phyloP scores from a whole-genome alignment of 1,140 invertebrate genomes.

The Dendrolimus punctatus region DNA sequence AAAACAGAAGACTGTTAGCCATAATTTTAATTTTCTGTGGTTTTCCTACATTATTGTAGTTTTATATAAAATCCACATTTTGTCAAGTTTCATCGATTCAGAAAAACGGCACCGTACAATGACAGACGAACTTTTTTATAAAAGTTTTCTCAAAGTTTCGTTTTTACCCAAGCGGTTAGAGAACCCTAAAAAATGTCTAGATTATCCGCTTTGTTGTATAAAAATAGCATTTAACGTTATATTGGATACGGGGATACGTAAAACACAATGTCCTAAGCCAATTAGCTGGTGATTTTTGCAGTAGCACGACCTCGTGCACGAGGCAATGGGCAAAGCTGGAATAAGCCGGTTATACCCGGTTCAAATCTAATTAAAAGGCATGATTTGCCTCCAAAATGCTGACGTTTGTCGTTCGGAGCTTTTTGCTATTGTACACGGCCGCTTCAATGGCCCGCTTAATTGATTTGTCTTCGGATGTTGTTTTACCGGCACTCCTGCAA shows the following conservation, averaged over 20 bases:
- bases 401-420: constrained; percentile 53
- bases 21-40: no score
- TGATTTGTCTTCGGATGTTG: constrained; percentile 35
- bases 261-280: constrained; percentile 63
- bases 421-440: constrained; percentile 43
- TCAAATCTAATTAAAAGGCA: constrained; percentile 69
- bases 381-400: constrained; percentile 57
- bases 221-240: constrained; percentile 50
- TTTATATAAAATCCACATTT: no score
- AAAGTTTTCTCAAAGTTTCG: no score
- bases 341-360: constrained; percentile 61
- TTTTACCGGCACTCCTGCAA: constrained; percentile 10
- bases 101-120: no score
- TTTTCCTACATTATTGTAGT: no score
- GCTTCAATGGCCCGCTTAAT: constrained; percentile 49
- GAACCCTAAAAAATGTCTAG: no score
- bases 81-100: no score
- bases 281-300: constrained; percentile 69
- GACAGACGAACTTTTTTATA: no score
- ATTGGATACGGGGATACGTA: constrained; percentile 62
- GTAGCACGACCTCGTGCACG: constrained; percentile 47
- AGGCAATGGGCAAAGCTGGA: constrained; percentile 52
- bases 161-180: no score
- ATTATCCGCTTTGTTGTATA: no score
- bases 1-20: no score